Base-by-base conservation (phyloP, 2,113 vertebrate genomes). In the Colistium nudipinnis region DNA sequence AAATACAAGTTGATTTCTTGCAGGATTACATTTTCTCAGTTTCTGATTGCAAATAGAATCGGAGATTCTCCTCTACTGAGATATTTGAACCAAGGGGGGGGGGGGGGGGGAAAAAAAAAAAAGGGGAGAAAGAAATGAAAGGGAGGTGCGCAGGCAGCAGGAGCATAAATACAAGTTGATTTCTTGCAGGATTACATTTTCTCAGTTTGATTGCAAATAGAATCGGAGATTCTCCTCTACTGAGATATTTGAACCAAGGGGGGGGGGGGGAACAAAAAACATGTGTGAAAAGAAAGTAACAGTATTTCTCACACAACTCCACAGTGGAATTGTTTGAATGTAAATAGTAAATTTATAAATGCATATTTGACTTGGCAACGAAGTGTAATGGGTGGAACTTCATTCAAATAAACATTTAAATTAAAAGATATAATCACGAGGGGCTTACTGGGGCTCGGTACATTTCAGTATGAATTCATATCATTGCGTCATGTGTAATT, bases 101-200 rank as follows among this genome's bases (percentile, higher is more conserved):
- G n/a, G n/a, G n/a, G n/a, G n/a, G n/a, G n/a, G n/a, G n/a, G n/a
- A n/a, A n/a, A n/a, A n/a, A n/a, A n/a, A n/a, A n/a, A n/a, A n/a
- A n/a, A n/a, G n/a, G n/a, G n/a, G n/a, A n/a, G n/a, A n/a, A n/a
- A n/a, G n/a, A n/a, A n/a, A n/a, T n/a, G n/a, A 70, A 72, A 74
- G 70, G 31, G 65, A 59, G 51, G 68, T 25, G 61, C 78, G 73
- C 88, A 88, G 74, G 83, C 88, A 86, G 80, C 80, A 85, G 67
- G 56, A 88, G 76, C 83, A 87, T 87, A 85, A 83, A 87, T 78
- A 85, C 64, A 81, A 74, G 76, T 74, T 87, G 27, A 38, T 66
- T 62, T 79, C 78, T 83, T 70, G 74, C 62, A 73, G 70, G 78
- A 80, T 78, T 65, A 78, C 35, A 79, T 73, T 76, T 80, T 48